A percentile compares a stretch with the other conserved stretches of the same genome.
phyloP scores from a whole-genome alignment of 2,888 invertebrate species.

The Pseudococcus longispinus region DNA sequence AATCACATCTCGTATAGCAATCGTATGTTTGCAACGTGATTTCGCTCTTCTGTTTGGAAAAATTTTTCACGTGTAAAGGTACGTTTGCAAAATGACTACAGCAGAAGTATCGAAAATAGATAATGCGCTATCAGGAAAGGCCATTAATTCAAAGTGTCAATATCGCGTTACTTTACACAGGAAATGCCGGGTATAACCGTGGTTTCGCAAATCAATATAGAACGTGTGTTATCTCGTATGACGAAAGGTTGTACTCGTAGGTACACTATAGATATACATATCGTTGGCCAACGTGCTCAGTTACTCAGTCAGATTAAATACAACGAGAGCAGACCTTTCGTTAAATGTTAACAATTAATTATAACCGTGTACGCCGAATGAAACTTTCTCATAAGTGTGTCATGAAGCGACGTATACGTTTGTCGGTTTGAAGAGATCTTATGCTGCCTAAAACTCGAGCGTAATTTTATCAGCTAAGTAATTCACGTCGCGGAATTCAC shows the following conservation, averaged over 20 bases:
- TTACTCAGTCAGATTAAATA: slow-evolving; percentile 10
- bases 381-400: not conserved
- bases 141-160: slow-evolving; percentile 39
- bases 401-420: not conserved
- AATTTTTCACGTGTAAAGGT: not conserved
- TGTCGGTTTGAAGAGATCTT: not conserved
- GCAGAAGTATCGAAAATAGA: slow-evolving; percentile 14
- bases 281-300: not conserved
- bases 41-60: not conserved
- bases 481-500: not conserved
- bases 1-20: not conserved
- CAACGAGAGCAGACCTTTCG: slow-evolving; percentile 9
- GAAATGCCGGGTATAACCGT: slow-evolving; percentile 1
- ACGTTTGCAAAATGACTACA: not conserved
- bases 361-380: not conserved
- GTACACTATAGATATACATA: not conserved
- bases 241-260: not conserved
- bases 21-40: not conserved
- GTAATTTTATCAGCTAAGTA: not conserved
- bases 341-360: slow-evolving; percentile 29
- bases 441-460: not conserved
- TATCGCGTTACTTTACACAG: slow-evolving; percentile 25
- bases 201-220: slow-evolving; percentile 37
- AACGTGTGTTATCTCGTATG: slow-evolving; percentile 32
- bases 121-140: slow-evolving; percentile 30